These are phyloP conservation scores for Brachyrhaphis roseni DNA, from an alignment of 2,797 vertebrate species.

Conservation along the genomic window DNA sequence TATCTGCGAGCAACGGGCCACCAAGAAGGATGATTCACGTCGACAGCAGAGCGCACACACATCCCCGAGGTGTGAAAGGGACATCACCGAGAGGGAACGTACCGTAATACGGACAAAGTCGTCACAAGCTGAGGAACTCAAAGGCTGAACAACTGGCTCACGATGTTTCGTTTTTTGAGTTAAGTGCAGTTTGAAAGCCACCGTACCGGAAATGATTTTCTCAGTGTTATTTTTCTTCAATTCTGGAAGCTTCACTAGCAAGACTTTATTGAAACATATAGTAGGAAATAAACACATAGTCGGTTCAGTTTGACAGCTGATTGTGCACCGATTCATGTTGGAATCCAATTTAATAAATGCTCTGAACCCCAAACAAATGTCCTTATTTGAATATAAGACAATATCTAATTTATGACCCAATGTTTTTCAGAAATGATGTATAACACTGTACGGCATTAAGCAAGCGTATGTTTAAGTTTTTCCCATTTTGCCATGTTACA, in stretches of 20 bases:
- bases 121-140: slow-evolving; percentile 38
- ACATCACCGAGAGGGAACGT: slow-evolving; percentile 31
- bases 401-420: slow-evolving; percentile 18
- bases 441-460: neutral
- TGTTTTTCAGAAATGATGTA: neutral
- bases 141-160: slow-evolving; percentile 29
- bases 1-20: slow-evolving; percentile 61
- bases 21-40: slow-evolving; percentile 55
- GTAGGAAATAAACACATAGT: neutral
- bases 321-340: slow-evolving; percentile 50
- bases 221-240: neutral
- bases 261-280: neutral
- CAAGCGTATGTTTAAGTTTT: neutral
- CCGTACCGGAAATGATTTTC: neutral
- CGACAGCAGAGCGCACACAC: slow-evolving; percentile 50
- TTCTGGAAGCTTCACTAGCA: neutral
- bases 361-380: slow-evolving; percentile 19
- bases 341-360: slow-evolving; percentile 32
- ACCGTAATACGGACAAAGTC: slow-evolving; percentile 38
- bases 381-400: slow-evolving; percentile 3
- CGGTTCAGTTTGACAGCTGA: slow-evolving; percentile 13
- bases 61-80: slow-evolving; percentile 35
- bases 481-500: neutral
- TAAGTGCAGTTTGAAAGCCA: neutral
- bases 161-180: neutral